Evolutionary conservation across 2,113 vertebrate genomes (phyloP), one percentile per base, ranked within the genome.

Genomic region (Ageneiosus marmoratus): DNA sequence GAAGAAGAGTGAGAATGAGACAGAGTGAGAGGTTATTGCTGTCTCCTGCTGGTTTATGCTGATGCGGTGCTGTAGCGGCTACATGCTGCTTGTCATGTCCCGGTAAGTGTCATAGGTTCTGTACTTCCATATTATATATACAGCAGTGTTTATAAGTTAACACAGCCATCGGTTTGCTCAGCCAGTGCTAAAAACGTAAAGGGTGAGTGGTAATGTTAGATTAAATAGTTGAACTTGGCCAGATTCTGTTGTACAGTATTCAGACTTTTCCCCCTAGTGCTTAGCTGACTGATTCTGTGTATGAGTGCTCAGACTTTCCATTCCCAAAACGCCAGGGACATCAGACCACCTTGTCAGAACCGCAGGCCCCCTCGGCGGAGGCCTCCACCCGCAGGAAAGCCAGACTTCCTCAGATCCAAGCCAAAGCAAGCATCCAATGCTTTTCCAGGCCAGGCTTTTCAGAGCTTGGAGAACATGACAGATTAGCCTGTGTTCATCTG

Each of bases 251-350:
- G 34, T 55, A 44, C 51, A 60, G 34, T 32, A 58, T 50, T n/a
- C 55, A 89, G 70, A 29, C 13, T 32, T 37, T 22, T 79, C 65
- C 60, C 82, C 62, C 76, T 15, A 51, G 44, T 73, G 44, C 37
- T 74, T 55, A 24, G 65, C 60, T 72, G 73, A 70, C 82, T 83
- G 29, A 67, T 58, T 75, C 37, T 50, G 60, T 72, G 62, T 62
- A 8, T 53, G 55, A 73, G 84, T 86, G 84, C 85, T 82, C 84
- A 88, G 79, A 87, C 89, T 90, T 88, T 88, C 78, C 86, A 77
- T 85, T 81, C 56, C 77, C 78, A 69, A 55, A 77, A 80, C 86
- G 55, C 53, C 81, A 44, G 83, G 83, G 86, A 85, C 60, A 24
- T 77, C 79, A 50, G 85, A 88, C 85, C 85, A 88, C 87, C 87